Base-by-base conservation (phyloP, 1,140 invertebrate genomes). In the Drosophila gunungcola region DNA sequence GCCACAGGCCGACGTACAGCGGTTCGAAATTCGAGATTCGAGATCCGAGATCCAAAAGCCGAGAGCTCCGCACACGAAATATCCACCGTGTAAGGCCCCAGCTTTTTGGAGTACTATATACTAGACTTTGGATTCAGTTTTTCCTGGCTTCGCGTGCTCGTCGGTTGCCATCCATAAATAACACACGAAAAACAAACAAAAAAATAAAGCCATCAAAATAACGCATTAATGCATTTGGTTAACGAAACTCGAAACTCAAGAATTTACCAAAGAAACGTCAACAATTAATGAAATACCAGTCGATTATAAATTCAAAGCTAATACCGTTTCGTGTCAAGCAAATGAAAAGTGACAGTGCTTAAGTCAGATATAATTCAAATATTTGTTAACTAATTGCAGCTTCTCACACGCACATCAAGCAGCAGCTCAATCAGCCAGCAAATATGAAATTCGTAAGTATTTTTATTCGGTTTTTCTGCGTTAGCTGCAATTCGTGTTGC, bases 401-500 rank as follows among this genome's bases (percentile, higher is more conserved):
- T 62, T 62, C 52, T 51, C 60, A 39, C 54, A 62, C 48, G 62
- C 69, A 55, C 39, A 36, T 55, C 9, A 21, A 49, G 13, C 46
- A 56, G 65, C 53, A 69, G 52, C 43, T 72, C 62, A 80, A 76
- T 63, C 65, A 86, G 54, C 62, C 77, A 84, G 61, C 76, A 91
- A 52, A 90, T 54, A 91, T 91, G 90, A 90, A 90, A 88, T 91
- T 91, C 73, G 90, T 91, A 91, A 91, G 90, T 91, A 62, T 58
- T 43, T 34, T 34, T 6, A 16, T 65, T 39, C 21, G 49, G 45
- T 63, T 70, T 74, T 25, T 36, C 12, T 5, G 32, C 27, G 25
- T 48, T 48, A 43, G 16, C 13, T 12, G 43, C 46, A n/a, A 6
- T 32, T 32, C 7, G 29, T 32, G 29, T 32, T 32, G 45, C 46